Evolutionary conservation across 2,797 vertebrate species (phyloP).

Genomic region (Phylloscopus collybita): DNA sequence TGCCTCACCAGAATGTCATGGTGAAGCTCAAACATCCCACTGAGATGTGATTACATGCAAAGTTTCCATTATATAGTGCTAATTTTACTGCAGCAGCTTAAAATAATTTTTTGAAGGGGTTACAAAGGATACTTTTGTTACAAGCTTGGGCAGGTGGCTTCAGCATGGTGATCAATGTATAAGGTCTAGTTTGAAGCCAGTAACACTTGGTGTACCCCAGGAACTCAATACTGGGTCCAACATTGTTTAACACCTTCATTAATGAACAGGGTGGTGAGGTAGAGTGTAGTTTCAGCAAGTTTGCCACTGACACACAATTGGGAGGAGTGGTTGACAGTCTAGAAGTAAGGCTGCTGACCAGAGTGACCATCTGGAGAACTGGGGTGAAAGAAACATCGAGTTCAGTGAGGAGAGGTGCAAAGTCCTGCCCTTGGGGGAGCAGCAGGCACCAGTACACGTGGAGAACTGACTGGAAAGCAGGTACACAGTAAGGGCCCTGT

Average conservation of each 20-base stretch:
- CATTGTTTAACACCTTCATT: not conserved
- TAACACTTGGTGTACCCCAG: not conserved
- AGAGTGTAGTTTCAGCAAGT: not conserved
- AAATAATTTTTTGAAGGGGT: not conserved
- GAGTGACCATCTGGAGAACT: not conserved
- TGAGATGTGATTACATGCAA: slow-evolving; percentile 73
- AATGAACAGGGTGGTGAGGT: not conserved
- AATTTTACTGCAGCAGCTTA: not conserved
- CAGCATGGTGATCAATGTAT: not conserved
- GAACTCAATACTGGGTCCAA: not conserved
- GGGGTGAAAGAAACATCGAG: not conserved
- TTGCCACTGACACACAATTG: not conserved
- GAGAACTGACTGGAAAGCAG: not conserved
- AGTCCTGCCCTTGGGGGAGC: not conserved
- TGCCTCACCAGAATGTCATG: slow-evolving; percentile 75
- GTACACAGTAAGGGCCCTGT: not conserved
- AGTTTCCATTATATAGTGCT: slow-evolving; percentile 66
- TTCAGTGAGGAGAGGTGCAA: not conserved
- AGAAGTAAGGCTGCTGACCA: not conserved
- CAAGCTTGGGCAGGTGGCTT: not conserved
- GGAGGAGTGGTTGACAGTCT: not conserved
- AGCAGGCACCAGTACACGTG: not conserved
- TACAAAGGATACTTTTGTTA: not conserved
- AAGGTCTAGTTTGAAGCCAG: not conserved
- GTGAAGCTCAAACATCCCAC: slow-evolving; percentile 72